A percentile compares a stretch with the other conserved stretches of the same genome.
Evolutionary conservation across 2,797 vertebrate genomes (phyloP).

Genomic region (Florisuga fusca): DNA sequence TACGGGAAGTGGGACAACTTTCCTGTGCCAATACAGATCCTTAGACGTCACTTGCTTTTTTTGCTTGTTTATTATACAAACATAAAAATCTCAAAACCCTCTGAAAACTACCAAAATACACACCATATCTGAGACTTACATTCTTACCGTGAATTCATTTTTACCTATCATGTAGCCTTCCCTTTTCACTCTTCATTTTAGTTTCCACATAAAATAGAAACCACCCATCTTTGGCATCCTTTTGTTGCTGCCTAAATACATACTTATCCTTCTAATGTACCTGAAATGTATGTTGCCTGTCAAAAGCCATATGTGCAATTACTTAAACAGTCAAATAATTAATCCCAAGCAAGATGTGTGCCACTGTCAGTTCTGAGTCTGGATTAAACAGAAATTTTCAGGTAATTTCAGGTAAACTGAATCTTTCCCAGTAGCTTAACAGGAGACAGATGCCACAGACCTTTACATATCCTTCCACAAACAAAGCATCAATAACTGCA

Average conservation of each 20-base stretch:
- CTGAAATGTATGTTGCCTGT: background rate
- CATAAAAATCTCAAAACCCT: background rate
- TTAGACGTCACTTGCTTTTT: background rate
- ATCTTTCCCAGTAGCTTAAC: background rate
- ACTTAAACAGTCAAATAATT: background rate
- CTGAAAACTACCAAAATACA: background rate
- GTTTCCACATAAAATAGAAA: background rate
- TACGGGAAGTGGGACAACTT: background rate
- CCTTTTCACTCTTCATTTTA: background rate
- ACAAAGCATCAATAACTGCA: background rate
- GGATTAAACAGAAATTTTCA: background rate
- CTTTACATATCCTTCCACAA: fast-evolving
- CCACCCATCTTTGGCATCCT: background rate
- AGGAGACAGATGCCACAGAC: background rate
- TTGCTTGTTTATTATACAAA: background rate
- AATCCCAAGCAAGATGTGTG: background rate
- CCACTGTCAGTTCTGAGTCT: background rate
- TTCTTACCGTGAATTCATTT: background rate
- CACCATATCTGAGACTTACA: background rate
- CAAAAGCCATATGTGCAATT: background rate
- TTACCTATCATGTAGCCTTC: background rate
- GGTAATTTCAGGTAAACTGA: background rate
- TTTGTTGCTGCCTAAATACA: background rate
- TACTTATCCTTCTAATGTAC: background rate
- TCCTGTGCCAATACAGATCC: background rate